Evolutionary conservation across 1,140 invertebrate genomes (phyloP).

Genomic region (Megalonaias nervosa): DNA sequence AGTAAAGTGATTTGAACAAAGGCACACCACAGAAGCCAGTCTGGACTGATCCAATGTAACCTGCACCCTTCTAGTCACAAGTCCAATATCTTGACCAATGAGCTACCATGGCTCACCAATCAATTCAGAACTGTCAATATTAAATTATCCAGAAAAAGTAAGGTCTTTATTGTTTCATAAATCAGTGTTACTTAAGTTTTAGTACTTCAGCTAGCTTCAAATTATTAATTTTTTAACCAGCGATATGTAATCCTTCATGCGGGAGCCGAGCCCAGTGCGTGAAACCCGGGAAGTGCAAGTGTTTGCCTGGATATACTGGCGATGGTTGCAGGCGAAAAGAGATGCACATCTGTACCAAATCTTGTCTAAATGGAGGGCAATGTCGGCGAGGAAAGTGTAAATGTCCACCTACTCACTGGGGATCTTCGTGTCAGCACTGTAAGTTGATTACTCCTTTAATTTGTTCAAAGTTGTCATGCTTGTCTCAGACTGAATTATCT

Average conservation of each 20-base stretch:
- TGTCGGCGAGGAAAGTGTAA: constrained; percentile 60
- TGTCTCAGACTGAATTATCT: not conserved
- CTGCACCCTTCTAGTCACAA: no score
- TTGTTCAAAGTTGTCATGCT: not conserved
- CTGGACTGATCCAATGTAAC: not conserved
- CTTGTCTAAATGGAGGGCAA: constrained; percentile 62
- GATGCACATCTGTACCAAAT: constrained; percentile 44
- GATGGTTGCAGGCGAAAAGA: constrained; percentile 53
- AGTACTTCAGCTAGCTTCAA: not conserved
- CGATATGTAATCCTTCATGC: constrained; percentile 63
- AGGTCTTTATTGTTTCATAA: not conserved
- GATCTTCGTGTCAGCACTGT: constrained; percentile 60
- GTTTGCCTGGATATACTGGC: constrained; percentile 62
- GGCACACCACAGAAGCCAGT: no score
- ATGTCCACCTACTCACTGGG: constrained; percentile 56
- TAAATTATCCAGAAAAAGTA: not conserved
- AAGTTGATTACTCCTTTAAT: constrained; percentile 35
- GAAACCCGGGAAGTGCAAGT: constrained; percentile 62
- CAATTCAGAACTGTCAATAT: not conserved
- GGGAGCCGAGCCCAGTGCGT: constrained; percentile 59
- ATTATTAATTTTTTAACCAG: constrained; percentile 44
- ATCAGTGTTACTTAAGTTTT: not conserved
- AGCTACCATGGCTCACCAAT: no score
- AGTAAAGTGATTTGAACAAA: no score
- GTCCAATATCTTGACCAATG: not conserved